phyloP scores from a whole-genome alignment of 2,797 vertebrate species.

The Acanthis flammea region DNA sequence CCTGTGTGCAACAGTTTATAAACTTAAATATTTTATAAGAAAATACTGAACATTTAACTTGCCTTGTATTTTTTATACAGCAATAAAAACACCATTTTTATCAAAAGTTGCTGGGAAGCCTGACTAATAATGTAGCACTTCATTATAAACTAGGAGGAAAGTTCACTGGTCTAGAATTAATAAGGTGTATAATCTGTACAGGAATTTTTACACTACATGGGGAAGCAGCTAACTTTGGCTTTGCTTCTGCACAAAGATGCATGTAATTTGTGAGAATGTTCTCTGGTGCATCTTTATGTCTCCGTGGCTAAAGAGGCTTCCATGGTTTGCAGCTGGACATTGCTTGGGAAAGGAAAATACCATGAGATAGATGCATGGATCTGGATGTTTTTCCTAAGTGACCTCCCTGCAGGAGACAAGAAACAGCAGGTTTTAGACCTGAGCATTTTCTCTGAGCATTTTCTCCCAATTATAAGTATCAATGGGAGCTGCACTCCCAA shows the following conservation, averaged over 20 bases:
- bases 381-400: neutral
- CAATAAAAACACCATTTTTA: constrained; percentile 57
- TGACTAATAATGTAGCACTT: constrained; percentile 32
- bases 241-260: neutral
- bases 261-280: neutral
- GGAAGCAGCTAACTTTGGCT: neutral
- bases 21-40: constrained; percentile 72
- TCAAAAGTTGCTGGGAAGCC: constrained; percentile 28
- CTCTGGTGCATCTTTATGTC: neutral
- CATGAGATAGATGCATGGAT: too few relatives aligned
- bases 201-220: neutral
- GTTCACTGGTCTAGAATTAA: constrained; percentile 34
- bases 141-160: constrained; percentile 8
- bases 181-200: neutral
- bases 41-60: constrained; percentile 60
- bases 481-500: neutral
- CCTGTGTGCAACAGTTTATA: constrained; percentile 66
- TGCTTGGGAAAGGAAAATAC: neutral
- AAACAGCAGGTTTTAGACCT: neutral
- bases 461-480: neutral
- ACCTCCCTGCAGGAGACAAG: neutral
- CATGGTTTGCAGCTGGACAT: neutral
- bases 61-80: constrained; percentile 56
- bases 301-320: neutral
- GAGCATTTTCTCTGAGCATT: neutral